Evolutionary conservation across 1,140 invertebrate genomes (phyloP).

Genomic region (Pachypsylla venusta): DNA sequence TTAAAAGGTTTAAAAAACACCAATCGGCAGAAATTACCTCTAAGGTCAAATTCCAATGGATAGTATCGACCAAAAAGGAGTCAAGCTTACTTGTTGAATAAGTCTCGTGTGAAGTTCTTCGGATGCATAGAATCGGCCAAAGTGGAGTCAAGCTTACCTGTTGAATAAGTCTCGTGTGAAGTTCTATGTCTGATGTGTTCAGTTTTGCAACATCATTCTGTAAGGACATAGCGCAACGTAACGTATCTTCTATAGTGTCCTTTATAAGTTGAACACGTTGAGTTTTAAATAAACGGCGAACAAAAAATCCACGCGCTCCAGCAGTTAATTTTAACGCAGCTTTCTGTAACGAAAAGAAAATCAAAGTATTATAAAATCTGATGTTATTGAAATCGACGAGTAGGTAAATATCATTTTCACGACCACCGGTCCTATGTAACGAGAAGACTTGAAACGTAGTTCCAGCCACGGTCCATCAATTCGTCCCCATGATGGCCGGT

Average conservation of each 20-base stretch:
- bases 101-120: constrained; percentile 15
- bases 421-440: too few relatives aligned
- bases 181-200: constrained; percentile 5
- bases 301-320: constrained; percentile 16
- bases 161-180: constrained; percentile 13
- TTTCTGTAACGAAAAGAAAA: background rate
- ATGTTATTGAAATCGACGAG: too few relatives aligned
- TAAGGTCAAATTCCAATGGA: too few relatives aligned
- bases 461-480: too few relatives aligned
- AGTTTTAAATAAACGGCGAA: constrained; percentile 17
- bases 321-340: constrained; percentile 17
- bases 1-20: too few relatives aligned
- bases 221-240: constrained; percentile 16
- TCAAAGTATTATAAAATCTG: too few relatives aligned
- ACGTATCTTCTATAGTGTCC: constrained; percentile 18
- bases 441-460: too few relatives aligned
- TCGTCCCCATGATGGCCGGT: too few relatives aligned
- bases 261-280: constrained; percentile 16
- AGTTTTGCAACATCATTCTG: constrained; percentile 10
- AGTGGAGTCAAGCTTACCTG: constrained; percentile 7
- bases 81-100: constrained; percentile 10
- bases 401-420: too few relatives aligned
- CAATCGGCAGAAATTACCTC: too few relatives aligned
- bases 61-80: background rate
- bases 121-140: background rate